Evolutionary conservation across 2,888 invertebrate species (phyloP).

Genomic region (Patella caerulea): DNA sequence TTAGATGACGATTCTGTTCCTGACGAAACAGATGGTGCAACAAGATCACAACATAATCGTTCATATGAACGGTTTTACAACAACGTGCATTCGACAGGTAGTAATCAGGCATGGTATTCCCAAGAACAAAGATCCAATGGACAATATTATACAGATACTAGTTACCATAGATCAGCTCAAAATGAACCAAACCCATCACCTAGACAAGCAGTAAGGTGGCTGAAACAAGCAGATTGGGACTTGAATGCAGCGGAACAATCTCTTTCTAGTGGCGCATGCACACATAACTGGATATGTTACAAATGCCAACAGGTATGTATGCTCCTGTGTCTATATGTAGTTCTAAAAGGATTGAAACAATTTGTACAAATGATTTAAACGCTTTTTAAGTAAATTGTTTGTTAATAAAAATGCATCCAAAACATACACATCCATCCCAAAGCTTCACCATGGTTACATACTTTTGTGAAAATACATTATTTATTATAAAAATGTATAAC

Average conservation of each 20-base stretch:
- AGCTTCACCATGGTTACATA: background rate
- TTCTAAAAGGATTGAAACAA: conserved; percentile 12
- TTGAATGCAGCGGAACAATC: conserved; percentile 40
- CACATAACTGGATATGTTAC: conserved; percentile 51
- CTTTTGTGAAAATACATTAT: background rate
- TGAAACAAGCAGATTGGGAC: conserved; percentile 48
- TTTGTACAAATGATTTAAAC: conserved; percentile 20
- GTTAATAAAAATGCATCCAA: too few species aligned
- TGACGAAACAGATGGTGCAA: background rate
- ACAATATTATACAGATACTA: background rate
- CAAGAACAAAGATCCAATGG: conserved; percentile 1
- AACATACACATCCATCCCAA: background rate
- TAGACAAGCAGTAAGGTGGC: conserved; percentile 47
- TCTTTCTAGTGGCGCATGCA: conserved; percentile 23
- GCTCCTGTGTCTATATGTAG: background rate
- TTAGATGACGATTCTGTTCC: conserved; percentile 31
- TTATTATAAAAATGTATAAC: conserved; percentile 1
- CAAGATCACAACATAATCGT: background rate
- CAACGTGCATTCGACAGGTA: conserved; percentile 3
- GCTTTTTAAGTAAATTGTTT: too few species aligned
- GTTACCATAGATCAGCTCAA: background rate
- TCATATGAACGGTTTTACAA: background rate
- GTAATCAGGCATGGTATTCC: background rate
- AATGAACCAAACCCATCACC: conserved; percentile 36
- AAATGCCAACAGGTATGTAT: conserved; percentile 50